These are phyloP conservation scores for Drosophila aldrichi DNA, from an alignment of 2,888 invertebrate genomes.

Conservation along the genomic window DNA sequence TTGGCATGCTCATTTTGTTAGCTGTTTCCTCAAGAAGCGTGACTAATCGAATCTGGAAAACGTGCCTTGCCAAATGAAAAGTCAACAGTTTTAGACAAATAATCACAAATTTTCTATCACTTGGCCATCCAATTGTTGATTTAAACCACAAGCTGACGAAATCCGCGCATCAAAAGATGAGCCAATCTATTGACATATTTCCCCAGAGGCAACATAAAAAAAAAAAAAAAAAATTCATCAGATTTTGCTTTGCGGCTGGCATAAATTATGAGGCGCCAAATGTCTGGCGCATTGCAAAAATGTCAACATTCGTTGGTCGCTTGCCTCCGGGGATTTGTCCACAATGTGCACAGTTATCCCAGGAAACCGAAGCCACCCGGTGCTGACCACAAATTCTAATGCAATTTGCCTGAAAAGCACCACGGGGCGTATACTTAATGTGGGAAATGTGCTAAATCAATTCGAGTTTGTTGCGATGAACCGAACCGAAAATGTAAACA, in stretches of 20 bases:
- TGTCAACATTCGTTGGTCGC: conserved; percentile 39
- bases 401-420: not conserved
- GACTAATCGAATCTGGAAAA: not conserved
- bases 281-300: conserved; percentile 51
- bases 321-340: conserved; percentile 13
- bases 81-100: conserved; percentile 18
- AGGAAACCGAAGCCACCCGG: conserved; percentile 56
- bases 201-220: conserved; percentile 33
- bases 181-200: conserved; percentile 51
- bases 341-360: conserved; percentile 56
- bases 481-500: not conserved
- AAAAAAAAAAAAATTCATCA: conserved; percentile 21
- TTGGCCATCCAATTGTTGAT: conserved; percentile 43
- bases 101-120: conserved; percentile 20
- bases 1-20: not conserved
- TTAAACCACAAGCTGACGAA: conserved; percentile 35
- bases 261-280: conserved; percentile 52
- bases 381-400: conserved; percentile 24
- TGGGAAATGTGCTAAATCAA: not conserved
- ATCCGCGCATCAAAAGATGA: conserved; percentile 38
- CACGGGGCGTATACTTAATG: conserved; percentile 25
- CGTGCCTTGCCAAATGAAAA: conserved; percentile 9
- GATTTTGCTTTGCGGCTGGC: conserved; percentile 31
- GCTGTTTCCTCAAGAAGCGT: not conserved
- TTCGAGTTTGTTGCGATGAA: not conserved